Conservation (phyloP, 2,888 invertebrate genomes). For the Pharmacophagus antenor region DNA sequence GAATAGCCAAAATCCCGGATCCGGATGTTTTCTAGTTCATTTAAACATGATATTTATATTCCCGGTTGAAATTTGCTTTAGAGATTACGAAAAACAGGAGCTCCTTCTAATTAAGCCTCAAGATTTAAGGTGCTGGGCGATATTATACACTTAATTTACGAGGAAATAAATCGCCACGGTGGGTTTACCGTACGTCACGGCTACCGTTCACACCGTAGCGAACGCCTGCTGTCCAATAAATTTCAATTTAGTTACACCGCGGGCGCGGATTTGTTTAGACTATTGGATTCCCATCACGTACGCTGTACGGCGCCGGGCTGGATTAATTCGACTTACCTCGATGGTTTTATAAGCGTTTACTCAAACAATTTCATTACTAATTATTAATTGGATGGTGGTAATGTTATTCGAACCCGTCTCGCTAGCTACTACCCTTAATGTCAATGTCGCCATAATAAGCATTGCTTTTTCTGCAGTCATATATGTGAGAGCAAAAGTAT, state of each 20-base stretch:
- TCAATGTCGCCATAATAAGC: too few species aligned
- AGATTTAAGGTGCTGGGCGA: slow-evolving; percentile 26
- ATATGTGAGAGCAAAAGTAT: too few species aligned
- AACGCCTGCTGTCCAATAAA: slow-evolving; percentile 20
- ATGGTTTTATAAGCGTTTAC: slow-evolving; percentile 1
- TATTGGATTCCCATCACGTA: slow-evolving; percentile 19
- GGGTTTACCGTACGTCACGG: slow-evolving; percentile 14
- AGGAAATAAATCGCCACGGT: slow-evolving; percentile 24
- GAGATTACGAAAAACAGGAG: slow-evolving; percentile 11
- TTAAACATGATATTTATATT: slow-evolving; percentile 7
- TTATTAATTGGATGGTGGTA: not conserved
- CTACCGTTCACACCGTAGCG: slow-evolving; percentile 14
- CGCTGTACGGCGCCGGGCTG: slow-evolving; percentile 10
- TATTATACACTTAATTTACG: slow-evolving; percentile 30
- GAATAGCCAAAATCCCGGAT: not conserved
- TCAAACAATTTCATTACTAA: slow-evolving; percentile 1
- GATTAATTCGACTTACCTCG: slow-evolving; percentile 13
- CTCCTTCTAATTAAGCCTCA: slow-evolving; percentile 26
- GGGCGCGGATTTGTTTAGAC: slow-evolving; percentile 27
- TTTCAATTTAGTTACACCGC: slow-evolving; percentile 27
- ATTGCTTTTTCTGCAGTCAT: too few species aligned
- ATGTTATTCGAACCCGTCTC: too few species aligned
- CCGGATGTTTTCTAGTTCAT: not conserved
- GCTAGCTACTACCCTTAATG: too few species aligned
- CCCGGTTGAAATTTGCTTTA: not conserved